phyloP scores from a whole-genome alignment of 2,113 vertebrate species.

The Percopsis transmontana region DNA sequence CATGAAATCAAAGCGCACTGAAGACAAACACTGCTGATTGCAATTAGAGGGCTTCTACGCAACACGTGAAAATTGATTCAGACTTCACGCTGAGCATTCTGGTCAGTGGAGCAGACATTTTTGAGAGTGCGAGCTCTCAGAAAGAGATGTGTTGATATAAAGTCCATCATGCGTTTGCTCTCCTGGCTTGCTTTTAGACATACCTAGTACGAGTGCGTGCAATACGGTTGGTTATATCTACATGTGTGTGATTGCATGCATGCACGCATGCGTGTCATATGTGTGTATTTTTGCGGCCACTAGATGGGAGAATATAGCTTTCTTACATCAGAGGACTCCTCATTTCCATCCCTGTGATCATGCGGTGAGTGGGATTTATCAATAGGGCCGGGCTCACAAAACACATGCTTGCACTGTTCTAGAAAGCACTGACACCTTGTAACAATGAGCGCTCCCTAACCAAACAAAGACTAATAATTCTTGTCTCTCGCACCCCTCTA shows the following conservation, averaged over 20 bases:
- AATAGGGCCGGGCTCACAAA: constrained; percentile 34
- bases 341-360: constrained; percentile 34
- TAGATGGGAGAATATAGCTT: constrained; percentile 69
- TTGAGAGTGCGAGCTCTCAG: no score
- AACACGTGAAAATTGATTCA: no score
- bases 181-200: no score
- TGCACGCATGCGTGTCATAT: neutral
- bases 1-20: no score
- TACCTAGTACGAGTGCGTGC: no score
- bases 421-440: constrained; percentile 38
- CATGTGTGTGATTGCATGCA: neutral
- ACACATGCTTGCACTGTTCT: constrained; percentile 38
- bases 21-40: no score
- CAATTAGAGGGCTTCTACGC: no score
- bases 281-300: constrained; percentile 53
- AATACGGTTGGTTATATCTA: neutral
- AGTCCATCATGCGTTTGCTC: no score
- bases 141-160: no score
- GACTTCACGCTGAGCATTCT: no score
- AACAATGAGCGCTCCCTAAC: constrained; percentile 9
- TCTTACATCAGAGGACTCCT: constrained; percentile 3
- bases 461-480: constrained; percentile 11
- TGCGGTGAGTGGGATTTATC: constrained; percentile 50
- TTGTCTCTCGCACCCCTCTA: constrained; percentile 22
- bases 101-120: no score